These are phyloP conservation scores for Presbytis comata DNA, from an alignment of 2,797 vertebrate genomes.

Conservation along the genomic window DNA sequence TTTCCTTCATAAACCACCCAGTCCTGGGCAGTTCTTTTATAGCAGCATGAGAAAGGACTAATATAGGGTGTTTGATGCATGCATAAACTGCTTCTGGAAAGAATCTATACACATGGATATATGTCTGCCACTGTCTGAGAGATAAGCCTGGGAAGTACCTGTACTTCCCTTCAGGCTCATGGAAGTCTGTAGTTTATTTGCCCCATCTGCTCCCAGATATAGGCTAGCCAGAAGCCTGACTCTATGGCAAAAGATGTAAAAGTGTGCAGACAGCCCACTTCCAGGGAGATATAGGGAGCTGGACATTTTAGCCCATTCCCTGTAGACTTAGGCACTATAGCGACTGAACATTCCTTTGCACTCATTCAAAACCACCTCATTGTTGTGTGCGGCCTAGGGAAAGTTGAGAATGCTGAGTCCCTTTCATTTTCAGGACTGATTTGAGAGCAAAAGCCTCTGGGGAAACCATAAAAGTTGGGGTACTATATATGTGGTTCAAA, in stretches of 20 bases:
- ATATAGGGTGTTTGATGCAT: background rate
- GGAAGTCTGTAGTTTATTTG: background rate
- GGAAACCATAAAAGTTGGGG: background rate
- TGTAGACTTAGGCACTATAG: background rate
- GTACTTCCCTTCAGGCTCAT: background rate
- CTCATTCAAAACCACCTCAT: background rate
- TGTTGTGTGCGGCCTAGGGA: background rate
- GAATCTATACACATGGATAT: background rate
- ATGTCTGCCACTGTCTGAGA: background rate
- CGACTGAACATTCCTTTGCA: background rate
- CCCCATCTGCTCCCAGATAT: background rate
- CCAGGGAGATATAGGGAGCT: background rate
- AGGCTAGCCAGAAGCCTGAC: background rate
- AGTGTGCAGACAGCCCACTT: background rate
- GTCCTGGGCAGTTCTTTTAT: background rate
- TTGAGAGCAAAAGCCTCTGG: background rate
- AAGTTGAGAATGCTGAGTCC: background rate
- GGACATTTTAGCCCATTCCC: background rate
- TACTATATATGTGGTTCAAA: background rate
- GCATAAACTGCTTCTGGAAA: background rate
- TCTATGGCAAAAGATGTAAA: background rate
- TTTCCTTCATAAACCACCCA: background rate
- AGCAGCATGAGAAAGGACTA: background rate
- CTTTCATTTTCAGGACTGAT: background rate
- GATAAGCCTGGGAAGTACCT: background rate